Base-by-base conservation (phyloP, 92 coral and sea anemone species). In the Muricea muricata region DNA sequence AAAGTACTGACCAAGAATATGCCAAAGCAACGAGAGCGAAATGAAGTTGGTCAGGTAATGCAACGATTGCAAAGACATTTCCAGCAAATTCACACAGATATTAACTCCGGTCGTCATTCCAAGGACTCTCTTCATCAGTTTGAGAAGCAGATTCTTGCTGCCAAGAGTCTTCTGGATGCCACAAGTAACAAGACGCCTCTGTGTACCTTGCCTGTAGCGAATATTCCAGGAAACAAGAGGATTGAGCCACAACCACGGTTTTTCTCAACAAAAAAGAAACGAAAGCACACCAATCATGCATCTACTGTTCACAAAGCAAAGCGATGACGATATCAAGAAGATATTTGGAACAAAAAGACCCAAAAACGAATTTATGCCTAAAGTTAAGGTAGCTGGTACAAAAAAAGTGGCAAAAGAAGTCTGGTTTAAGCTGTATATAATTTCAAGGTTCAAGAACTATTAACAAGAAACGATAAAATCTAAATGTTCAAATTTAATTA, bases 151-250 rank as follows among this genome's bases (percentile, higher is more conserved):
- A 39, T 79, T 4, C 74, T 79, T 33, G 13, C 73, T 58, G 73
- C 84, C 20, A 79, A 79, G 45, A 60, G 84, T 30, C 73, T 79
- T n/a, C 65, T 79, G 65, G 84, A 31, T 48, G 84, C 65, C 54
- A 60, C 18, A 31, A 37, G 61, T 37, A 60, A 35, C 84, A 79
- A 60, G 33, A n/a, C 17, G 65, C 46, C 73, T 33, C 37, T 79
- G 74, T 55, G 21, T 20, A 57, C 65, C 29, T 14, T 57, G 24
- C 35, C 84, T 14, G 65, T 52, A 58, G 69, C 17, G 54, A 79
- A 79, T 21, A 60, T 60, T 52, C 84, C 73, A 23, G 84, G 47
- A n/a, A 60, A 80, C 85, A 80, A 80, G 48, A 80, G 65, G 45
- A 65, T 80, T 33, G 85, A 80, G 29, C 61, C 61, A 0, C 75